phyloP scores from a whole-genome alignment of 2,797 vertebrate genomes.

The Echiichthys vipera region DNA sequence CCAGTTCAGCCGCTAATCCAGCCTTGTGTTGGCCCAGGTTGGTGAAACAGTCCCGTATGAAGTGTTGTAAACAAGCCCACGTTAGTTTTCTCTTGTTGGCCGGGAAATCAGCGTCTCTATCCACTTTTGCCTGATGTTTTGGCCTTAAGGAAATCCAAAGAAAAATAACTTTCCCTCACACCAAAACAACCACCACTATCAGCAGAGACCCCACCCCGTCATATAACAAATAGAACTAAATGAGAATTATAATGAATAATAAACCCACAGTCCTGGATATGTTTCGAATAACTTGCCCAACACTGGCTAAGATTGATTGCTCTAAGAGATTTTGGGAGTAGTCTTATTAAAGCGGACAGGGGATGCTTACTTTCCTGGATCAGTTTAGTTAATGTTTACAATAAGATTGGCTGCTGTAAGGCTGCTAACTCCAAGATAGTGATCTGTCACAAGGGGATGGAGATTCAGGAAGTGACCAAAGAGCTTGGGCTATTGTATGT shows the following conservation, averaged over 20 bases:
- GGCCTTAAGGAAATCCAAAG: too few species aligned
- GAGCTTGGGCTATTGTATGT: constrained; percentile 29
- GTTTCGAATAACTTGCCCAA: neutral
- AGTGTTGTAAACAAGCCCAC: too few species aligned
- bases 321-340: neutral
- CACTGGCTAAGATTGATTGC: neutral
- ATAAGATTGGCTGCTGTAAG: constrained; percentile 42
- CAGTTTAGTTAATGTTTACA: constrained; percentile 18
- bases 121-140: too few species aligned
- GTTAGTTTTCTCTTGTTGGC: too few species aligned
- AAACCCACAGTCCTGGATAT: neutral
- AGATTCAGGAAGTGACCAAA: constrained; percentile 37
- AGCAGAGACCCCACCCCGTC: too few species aligned
- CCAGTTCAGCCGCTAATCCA: too few species aligned
- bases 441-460: constrained; percentile 30
- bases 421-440: constrained; percentile 10
- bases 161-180: too few species aligned
- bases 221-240: too few species aligned
- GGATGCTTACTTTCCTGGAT: constrained; percentile 5
- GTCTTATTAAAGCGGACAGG: neutral
- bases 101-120: too few species aligned
- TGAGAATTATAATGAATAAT: neutral
- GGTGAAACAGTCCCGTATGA: too few species aligned
- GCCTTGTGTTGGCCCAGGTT: too few species aligned
- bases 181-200: too few species aligned